These are phyloP conservation scores for Sebastes cheni DNA, from an alignment of 2,797 vertebrate genomes.

Conservation along the genomic window DNA sequence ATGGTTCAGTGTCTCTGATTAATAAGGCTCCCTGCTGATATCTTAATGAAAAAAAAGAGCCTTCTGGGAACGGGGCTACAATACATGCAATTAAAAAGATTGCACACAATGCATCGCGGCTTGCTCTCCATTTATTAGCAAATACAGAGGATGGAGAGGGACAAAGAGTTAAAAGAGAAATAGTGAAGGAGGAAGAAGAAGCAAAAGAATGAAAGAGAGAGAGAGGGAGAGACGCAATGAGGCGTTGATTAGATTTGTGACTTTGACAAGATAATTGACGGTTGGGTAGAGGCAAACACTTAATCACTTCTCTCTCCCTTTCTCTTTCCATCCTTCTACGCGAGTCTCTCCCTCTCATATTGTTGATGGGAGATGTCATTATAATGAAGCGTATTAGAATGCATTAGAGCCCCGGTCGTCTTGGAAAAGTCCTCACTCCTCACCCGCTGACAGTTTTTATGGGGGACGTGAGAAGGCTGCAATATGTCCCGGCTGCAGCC, in stretches of 20 bases:
- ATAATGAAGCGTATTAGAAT: constrained; percentile 82
- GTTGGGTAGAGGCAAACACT: constrained; percentile 79
- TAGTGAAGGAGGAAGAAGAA: constrained; percentile 13
- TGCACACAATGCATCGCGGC: constrained; percentile 47
- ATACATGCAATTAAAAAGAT: constrained; percentile 70
- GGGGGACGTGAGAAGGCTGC: constrained; percentile 65
- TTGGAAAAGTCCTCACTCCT: constrained; percentile 68
- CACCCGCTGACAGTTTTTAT: constrained; percentile 70
- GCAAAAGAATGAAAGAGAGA: neutral
- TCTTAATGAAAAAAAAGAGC: constrained; percentile 67
- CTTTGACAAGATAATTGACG: constrained; percentile 86
- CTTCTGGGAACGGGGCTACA: constrained; percentile 60
- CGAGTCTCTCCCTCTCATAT: constrained; percentile 59
- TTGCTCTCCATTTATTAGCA: constrained; percentile 48
- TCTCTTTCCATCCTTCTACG: constrained; percentile 48
- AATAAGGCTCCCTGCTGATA: constrained; percentile 60
- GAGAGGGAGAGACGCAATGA: constrained; percentile 54
- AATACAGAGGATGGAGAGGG: constrained; percentile 30
- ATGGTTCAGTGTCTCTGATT: constrained; percentile 66
- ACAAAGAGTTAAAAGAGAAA: constrained; percentile 27
- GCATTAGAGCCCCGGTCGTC: constrained; percentile 67
- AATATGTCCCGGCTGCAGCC: constrained; percentile 67
- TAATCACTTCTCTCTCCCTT: constrained; percentile 73
- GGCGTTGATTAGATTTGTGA: constrained; percentile 83
- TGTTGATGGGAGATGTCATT: constrained; percentile 77